Evolutionary conservation across 2,888 invertebrate genomes (phyloP), one percentile per base, ranked within the genome.

Genomic region (Nephrocerus scutellatus): DNA sequence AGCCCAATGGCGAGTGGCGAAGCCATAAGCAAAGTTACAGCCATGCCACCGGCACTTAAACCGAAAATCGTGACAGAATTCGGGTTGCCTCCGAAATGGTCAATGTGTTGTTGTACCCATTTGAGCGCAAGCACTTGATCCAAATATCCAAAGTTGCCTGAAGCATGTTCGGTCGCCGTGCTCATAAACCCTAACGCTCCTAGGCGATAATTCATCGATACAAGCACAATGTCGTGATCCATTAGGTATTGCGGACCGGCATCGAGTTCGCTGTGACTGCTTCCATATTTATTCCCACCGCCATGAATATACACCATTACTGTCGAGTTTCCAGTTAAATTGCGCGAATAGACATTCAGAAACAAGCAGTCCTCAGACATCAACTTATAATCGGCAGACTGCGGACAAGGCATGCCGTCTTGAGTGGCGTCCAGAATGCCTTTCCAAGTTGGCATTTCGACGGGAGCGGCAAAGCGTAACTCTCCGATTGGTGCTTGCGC

Each of bases 101-200:
- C 68, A 31, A 82, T 80, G 54, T 82, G 78, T 9, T 72, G 59
- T 44, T 73, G 71, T 0, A 82, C 70, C 81, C 82, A 82, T 48
- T 74, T 69, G 24, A 82, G 57, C 0, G 74, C 80, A 16, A 69
- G 61, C 1, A 81, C 76, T 62, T 83, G 82, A 57, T 83, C 82
- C 52, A 80, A 76, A 41, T 78, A 65, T 1, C 77, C 82, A 42
- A 74, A 73, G 57, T 83, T 83, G 5, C 82, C 82, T 0, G 79
- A 76, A 0, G 76, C 76, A 23, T 72, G 63, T 28, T 72, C 64
- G 36, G 77, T 77, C 0, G 76, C 77, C 0, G 78, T 78, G 45
- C 74, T 75, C 10, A 78, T 53, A 53, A 75, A 77, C 5, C 79
- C 79, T 24, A 65, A 39, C 2, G 63, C 51, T 3, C 61, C 63